Base-by-base conservation (phyloP, 2,888 invertebrate genomes). In the Tiliacea aurago region DNA sequence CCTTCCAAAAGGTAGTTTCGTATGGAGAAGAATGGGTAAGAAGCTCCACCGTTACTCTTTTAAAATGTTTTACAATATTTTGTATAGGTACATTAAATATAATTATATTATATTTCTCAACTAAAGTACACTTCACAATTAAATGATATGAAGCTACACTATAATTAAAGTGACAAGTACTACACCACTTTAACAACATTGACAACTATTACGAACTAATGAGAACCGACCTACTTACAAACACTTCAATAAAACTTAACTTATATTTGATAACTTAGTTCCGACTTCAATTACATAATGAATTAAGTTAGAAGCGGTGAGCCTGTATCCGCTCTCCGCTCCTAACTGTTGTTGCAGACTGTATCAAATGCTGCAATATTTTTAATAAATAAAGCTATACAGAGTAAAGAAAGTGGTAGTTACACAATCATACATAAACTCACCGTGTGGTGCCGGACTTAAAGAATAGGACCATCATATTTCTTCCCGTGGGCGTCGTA, bases 261-360 rank as follows among this genome's bases (percentile, higher is more conserved):
- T 83, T 78, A 70, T 88, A 87, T 84, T 87, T 85, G 89, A 89
- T 88, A 86, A 85, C 83, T 86, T 83, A 84, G 76, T 86, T 88
- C 83, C 84, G 76, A 83, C 87, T 89, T 80, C 76, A 82, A 82
- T 88, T 85, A 86, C 84, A 82, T 73, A 51, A 70, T 45, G 49
- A 11, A 47, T 15, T 56, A 73, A 84, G 78, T 51, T 10, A 74
- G 3, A 37, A 73, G 81, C 68, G 76, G 45, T 4, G 6, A 73
- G 81, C 83, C n/a, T n/a, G 83, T 28, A 28, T 28, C 28, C 28
- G 28, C 28, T 28, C 28, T 28, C 28, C 28, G 28, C 28, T 28
- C 28, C 28, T 28, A 28, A 28, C 28, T 28, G 28, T 28, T 28
- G 28, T 28, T 28, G 28, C 28, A 2, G 28, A 2, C 28, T 28